Conservation (phyloP, 2,797 vertebrate species). For the Spatula clypeata region DNA sequence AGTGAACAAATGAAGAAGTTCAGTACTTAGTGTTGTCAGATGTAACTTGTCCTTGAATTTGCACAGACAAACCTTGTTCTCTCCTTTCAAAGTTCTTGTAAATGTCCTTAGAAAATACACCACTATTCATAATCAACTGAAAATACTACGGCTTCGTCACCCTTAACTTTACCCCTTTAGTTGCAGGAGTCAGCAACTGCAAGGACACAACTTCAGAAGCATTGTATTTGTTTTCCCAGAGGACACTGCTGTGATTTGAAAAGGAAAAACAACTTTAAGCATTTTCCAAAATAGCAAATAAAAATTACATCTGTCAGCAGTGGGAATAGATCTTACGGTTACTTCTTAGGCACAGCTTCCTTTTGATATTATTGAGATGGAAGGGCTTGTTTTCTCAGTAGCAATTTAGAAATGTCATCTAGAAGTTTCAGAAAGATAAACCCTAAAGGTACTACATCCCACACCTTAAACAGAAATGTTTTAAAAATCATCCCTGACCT, state of each 20-base stretch:
- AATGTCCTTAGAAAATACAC: slow-evolving; percentile 46
- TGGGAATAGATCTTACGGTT: slow-evolving; percentile 75
- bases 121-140: background rate
- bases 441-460: slow-evolving; percentile 36
- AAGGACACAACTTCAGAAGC: slow-evolving; percentile 45
- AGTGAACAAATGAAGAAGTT: slow-evolving; percentile 64
- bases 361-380: slow-evolving; percentile 73
- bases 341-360: slow-evolving; percentile 78
- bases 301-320: slow-evolving; percentile 79
- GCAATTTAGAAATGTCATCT: slow-evolving; percentile 67
- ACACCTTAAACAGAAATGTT: slow-evolving; percentile 41
- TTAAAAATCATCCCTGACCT: slow-evolving; percentile 47
- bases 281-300: slow-evolving; percentile 79
- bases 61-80: background rate
- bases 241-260: slow-evolving; percentile 62
- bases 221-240: slow-evolving; percentile 61
- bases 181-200: slow-evolving; percentile 39
- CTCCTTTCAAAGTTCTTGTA: background rate
- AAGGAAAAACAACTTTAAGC: slow-evolving; percentile 73
- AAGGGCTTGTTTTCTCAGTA: slow-evolving; percentile 74
- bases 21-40: slow-evolving; percentile 48
- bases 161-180: slow-evolving; percentile 42
- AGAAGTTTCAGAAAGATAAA: slow-evolving; percentile 47
- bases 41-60: slow-evolving; percentile 41
- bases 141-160: slow-evolving; percentile 26